A percentile compares a stretch with the other conserved stretches of the same genome.
phyloP scores from a whole-genome alignment of 2,888 invertebrate species.

The Acronicta aceris region DNA sequence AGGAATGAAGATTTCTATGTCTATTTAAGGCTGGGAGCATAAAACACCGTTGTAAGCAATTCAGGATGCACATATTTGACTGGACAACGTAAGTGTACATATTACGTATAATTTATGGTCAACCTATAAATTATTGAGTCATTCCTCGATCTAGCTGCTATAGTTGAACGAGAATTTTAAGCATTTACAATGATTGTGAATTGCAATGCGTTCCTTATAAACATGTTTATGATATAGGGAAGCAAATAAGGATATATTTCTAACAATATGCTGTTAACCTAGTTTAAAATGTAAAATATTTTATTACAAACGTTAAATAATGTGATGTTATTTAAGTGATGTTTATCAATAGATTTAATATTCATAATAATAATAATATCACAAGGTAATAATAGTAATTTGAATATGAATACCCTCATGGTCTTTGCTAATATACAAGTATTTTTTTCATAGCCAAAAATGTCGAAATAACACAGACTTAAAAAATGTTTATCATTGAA shows the following conservation, averaged over 20 bases:
- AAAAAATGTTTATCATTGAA: too few relatives aligned
- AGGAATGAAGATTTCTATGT: conserved; percentile 55
- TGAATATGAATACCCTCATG: too few relatives aligned
- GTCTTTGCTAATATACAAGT: too few relatives aligned
- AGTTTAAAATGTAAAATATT: neutral
- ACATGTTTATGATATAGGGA: neutral
- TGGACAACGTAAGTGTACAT: conserved; percentile 51
- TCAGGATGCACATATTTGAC: conserved; percentile 54
- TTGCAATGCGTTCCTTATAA: neutral
- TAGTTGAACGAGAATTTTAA: conserved; percentile 18
- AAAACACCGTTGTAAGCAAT: conserved; percentile 51
- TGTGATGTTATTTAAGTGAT: too few relatives aligned
- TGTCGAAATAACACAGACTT: too few relatives aligned
- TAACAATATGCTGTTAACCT: neutral
- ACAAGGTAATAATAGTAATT: too few relatives aligned
- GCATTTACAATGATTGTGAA: conserved; percentile 3
- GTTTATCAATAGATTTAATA: too few relatives aligned
- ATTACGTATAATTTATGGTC: conserved; percentile 50
- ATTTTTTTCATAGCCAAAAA: too few relatives aligned
- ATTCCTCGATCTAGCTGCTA: conserved; percentile 22
- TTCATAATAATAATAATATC: too few relatives aligned
- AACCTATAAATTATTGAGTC: conserved; percentile 42
- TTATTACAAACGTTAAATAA: too few relatives aligned
- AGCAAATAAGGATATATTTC: neutral
- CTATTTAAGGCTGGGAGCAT: conserved; percentile 47